phyloP scores from a whole-genome alignment of 2,797 vertebrate genomes.

The Scarus forsteni region DNA sequence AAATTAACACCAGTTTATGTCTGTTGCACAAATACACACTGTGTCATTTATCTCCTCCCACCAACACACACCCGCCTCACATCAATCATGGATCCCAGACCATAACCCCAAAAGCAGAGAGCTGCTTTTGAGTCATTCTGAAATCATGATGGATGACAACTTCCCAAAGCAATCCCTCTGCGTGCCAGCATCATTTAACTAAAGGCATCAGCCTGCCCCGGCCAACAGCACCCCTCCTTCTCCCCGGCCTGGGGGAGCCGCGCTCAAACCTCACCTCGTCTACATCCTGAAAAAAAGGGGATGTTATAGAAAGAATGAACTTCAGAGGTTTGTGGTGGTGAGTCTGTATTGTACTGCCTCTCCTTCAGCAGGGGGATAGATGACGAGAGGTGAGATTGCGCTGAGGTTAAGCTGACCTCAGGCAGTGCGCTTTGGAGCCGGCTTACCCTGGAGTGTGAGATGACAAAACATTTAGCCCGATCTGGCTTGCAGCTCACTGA shows the following conservation, averaged over 20 bases:
- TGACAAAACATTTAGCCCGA: slow-evolving; percentile 84
- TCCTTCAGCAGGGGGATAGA: slow-evolving; percentile 42
- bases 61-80: slow-evolving; percentile 62
- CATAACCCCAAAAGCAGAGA: slow-evolving; percentile 80
- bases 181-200: slow-evolving; percentile 85
- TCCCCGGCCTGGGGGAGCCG: slow-evolving; percentile 32
- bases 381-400: slow-evolving; percentile 44
- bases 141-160: slow-evolving; percentile 88
- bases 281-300: slow-evolving; percentile 27
- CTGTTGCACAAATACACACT: slow-evolving; percentile 39
- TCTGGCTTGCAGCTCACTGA: slow-evolving; percentile 81
- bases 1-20: too few species aligned
- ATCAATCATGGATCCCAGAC: slow-evolving; percentile 81
- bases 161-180: slow-evolving; percentile 83
- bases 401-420: slow-evolving; percentile 80
- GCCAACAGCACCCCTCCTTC: slow-evolving; percentile 66
- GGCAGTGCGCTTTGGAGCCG: slow-evolving; percentile 71
- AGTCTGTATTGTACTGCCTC: slow-evolving; percentile 29
- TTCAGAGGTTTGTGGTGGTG: slow-evolving; percentile 55
- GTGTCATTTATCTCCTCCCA: slow-evolving; percentile 41
- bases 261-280: slow-evolving; percentile 42
- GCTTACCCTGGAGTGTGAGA: slow-evolving; percentile 78
- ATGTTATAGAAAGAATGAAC: slow-evolving; percentile 61
- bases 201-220: slow-evolving; percentile 77
- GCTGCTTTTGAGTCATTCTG: slow-evolving; percentile 82